Base-by-base conservation (phyloP, 2,113 vertebrate species). In the Monopterus albus region DNA sequence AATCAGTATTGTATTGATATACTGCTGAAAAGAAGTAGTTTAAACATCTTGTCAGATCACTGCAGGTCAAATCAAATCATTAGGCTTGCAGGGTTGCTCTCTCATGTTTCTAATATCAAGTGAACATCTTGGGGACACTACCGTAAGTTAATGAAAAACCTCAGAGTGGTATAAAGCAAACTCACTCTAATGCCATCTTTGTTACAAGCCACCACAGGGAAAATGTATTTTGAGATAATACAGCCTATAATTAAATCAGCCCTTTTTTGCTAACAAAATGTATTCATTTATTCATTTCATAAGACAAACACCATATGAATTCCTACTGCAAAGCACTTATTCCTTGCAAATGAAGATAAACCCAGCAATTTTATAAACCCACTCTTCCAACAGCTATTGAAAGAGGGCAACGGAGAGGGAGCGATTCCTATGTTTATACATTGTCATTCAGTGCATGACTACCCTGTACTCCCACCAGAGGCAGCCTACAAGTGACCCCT, bases 401-500 rank as follows among this genome's bases (percentile, higher is more conserved):
- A 73, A 49, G 64, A 43, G 36, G 64, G 63, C 59, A 33, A 80
- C 53, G 15, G 58, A 76, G 79, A 71, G 69, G 26, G 45, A 72
- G 76, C 63, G 18, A 87, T 81, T 87, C 82, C 78, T 82, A 81
- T 90, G 88, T 90, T 88, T 90, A 81, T 87, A 80, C 77, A 91
- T 91, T 91, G 88, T 87, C 84, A 92, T 92, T 92, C 91, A 86
- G 85, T 77, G 88, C 91, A 87, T 89, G 88, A 87, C 85, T 85
- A 88, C 83, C 79, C 84, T 72, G 15, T 83, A 84, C 91, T 91
- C 91, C 90, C 88, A 93, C 89, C 91, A 90, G 84, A 90, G 72
- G 88, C 85, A 90, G 91, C 90, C 89, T 92, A 93, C 85, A 86
- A 90, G 89, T 89, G 90, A 88, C 88, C 87, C 90, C 72, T 78